Conservation (phyloP, 2,888 invertebrate species). For the Pycnomerus fuliginosus region DNA sequence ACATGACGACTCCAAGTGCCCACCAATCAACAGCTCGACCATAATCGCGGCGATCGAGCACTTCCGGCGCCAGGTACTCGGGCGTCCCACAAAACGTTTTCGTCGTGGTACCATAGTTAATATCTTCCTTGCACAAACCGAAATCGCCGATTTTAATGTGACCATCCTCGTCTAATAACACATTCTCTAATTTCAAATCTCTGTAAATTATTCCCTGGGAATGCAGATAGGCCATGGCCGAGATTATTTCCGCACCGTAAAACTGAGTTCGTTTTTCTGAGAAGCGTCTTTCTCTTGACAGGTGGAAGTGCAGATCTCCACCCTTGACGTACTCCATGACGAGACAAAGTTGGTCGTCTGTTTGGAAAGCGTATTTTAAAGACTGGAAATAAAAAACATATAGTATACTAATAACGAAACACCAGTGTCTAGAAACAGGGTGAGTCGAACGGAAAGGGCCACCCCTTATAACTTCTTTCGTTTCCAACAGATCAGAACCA, state of each 20-base stretch:
- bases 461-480: too few relatives aligned
- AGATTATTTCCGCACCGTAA: slow-evolving; percentile 97
- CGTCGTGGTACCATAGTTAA: slow-evolving; percentile 82
- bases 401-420: too few relatives aligned
- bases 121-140: slow-evolving; percentile 94
- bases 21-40: not conserved
- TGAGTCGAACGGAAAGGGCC: too few relatives aligned
- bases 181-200: slow-evolving; percentile 98
- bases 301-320: slow-evolving; percentile 99
- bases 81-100: slow-evolving; percentile 99
- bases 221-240: slow-evolving; percentile 96
- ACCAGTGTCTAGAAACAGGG: too few relatives aligned
- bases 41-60: not conserved
- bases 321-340: slow-evolving; percentile 99
- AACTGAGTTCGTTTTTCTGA: slow-evolving; percentile 94
- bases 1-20: not conserved
- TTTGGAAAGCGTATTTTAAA: too few relatives aligned
- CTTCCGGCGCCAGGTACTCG: slow-evolving; percentile 91
- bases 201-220: slow-evolving; percentile 96
- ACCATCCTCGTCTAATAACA: slow-evolving; percentile 92
- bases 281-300: slow-evolving; percentile 96
- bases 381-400: too few relatives aligned
- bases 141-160: slow-evolving; percentile 94
- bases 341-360: slow-evolving; percentile 85
- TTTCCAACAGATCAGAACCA: too few relatives aligned